phyloP scores from a whole-genome alignment of 1,140 invertebrate species.

The Euwallacea similis region DNA sequence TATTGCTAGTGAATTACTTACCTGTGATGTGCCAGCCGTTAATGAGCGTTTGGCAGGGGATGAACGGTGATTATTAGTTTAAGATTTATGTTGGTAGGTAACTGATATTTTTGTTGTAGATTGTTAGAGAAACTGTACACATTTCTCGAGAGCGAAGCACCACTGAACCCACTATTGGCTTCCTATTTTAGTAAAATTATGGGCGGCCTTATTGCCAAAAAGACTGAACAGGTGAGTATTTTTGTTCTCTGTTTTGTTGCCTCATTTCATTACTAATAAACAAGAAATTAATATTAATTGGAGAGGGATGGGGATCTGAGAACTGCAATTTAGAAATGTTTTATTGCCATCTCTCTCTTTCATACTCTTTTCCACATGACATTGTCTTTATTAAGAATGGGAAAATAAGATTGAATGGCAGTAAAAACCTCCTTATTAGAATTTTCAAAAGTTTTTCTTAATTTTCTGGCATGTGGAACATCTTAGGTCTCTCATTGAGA shows the following conservation, averaged over 20 bases:
- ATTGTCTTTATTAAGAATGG: no score
- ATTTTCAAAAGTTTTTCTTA: no score
- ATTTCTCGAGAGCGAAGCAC: constrained; percentile 83
- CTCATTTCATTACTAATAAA: no score
- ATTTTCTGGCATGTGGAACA: no score
- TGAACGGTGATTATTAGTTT: constrained; percentile 53
- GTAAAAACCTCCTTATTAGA: no score
- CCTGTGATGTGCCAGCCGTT: constrained; percentile 81
- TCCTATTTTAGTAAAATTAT: constrained; percentile 96
- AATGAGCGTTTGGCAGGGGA: constrained; percentile 84
- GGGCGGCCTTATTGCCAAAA: constrained; percentile 80
- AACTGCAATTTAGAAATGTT: no score
- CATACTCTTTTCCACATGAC: no score
- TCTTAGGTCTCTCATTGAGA: no score
- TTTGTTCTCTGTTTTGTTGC: neutral
- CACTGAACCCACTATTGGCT: constrained; percentile 90
- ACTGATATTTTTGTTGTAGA: constrained; percentile 12
- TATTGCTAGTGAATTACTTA: constrained; percentile 91
- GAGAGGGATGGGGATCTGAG: no score
- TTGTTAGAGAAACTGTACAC: constrained; percentile 84
- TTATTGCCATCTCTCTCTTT: no score
- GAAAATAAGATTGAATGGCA: no score
- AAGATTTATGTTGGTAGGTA: neutral
- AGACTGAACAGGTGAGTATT: constrained; percentile 69
- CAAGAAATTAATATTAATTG: neutral